A percentile compares a stretch with the other conserved stretches of the same genome.
These are phyloP conservation scores for Amyelois transitella DNA, from an alignment of 1,140 invertebrate species.

Conservation along the genomic window DNA sequence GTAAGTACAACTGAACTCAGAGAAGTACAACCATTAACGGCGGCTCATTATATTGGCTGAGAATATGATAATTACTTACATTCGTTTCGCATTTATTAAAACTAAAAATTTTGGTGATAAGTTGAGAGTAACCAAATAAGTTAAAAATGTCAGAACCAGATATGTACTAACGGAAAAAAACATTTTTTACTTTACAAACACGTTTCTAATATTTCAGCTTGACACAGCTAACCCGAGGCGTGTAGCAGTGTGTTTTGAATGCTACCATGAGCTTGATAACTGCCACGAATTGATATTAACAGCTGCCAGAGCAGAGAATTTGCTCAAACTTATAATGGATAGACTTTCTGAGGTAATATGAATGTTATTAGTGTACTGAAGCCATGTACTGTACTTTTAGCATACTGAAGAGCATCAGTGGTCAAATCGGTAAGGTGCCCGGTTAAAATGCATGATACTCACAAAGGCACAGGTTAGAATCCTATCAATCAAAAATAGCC, in stretches of 20 bases:
- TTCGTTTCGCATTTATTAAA: no score
- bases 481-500: no score
- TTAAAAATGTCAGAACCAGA: neutral
- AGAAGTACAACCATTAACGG: neutral
- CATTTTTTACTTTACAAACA: neutral
- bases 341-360: no score
- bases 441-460: no score
- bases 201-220: neutral
- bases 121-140: neutral
- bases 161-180: neutral
- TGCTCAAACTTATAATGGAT: no score
- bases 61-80: neutral
- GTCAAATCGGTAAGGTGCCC: no score
- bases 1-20: no score
- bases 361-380: no score
- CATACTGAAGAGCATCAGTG: no score
- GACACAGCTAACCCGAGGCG: neutral
- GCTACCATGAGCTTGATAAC: neutral
- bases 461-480: no score
- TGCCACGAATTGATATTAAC: neutral
- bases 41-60: neutral
- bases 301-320: neutral
- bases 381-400: no score
- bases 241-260: neutral
- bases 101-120: no score